phyloP scores from a whole-genome alignment of 2,113 vertebrate genomes.

The Colossoma macropomum region DNA sequence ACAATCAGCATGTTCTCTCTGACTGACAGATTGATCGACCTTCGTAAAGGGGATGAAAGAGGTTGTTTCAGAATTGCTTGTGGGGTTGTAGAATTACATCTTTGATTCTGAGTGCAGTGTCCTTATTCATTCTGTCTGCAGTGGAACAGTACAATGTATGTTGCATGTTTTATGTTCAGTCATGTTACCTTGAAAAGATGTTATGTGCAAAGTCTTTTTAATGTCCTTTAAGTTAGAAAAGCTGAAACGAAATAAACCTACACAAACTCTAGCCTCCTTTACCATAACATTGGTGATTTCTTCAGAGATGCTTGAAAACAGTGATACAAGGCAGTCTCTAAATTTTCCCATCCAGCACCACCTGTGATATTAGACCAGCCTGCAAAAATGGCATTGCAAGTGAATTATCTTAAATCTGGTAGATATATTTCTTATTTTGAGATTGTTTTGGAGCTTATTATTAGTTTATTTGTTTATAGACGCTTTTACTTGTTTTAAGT shows the following conservation, averaged over 20 bases:
- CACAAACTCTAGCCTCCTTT: neutral
- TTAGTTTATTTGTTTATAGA: too few species aligned
- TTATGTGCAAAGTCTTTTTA: neutral
- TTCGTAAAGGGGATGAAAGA: neutral
- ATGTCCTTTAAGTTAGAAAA: neutral
- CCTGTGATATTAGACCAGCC: too few species aligned
- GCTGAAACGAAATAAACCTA: neutral
- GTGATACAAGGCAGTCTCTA: too few species aligned
- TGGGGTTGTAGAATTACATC: neutral
- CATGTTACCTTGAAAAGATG: neutral
- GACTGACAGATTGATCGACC: conserved; percentile 4
- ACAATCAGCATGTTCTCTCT: conserved; percentile 8
- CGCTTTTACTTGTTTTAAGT: too few species aligned
- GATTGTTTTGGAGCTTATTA: too few species aligned
- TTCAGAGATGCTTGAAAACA: neutral
- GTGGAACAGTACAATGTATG: neutral
- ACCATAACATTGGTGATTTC: neutral
- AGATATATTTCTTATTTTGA: too few species aligned
- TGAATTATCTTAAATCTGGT: too few species aligned
- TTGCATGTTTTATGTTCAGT: neutral
- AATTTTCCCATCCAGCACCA: too few species aligned
- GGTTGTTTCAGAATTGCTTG: conserved; percentile 25
- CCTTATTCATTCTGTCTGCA: neutral
- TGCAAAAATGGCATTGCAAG: too few species aligned
- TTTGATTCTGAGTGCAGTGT: neutral